Base-by-base conservation (phyloP, 2,888 invertebrate genomes). In the Lobophora halterata region DNA sequence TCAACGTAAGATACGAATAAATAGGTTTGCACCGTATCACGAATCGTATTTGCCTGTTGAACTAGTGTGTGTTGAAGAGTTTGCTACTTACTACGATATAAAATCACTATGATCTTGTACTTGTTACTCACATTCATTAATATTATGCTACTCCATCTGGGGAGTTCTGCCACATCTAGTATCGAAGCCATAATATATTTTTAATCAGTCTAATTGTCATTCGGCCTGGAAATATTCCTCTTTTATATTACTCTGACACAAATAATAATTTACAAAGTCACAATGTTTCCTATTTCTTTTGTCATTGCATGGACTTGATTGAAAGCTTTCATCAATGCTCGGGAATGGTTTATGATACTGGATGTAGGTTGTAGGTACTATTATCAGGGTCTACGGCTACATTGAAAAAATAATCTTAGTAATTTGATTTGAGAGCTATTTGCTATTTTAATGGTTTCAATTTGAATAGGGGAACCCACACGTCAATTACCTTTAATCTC, bases 161-260 rank as follows among this genome's bases (percentile, higher is more conserved):
- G 45, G 57, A 53, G 45, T 52, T 46, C 46, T 44, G 54, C 46
- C 41, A 38, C 44, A 55, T 54, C 36, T 55, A 47, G 53, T 61
- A 34, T 24, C 29, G 64, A 53, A 60, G 61, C 61, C 67, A 79
- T 79, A 80, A 85, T 78, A 63, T 65, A 68, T 64, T 80, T 85
- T 86, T 85, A 86, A 86, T 86, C 80, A 85, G 71, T 61, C 65
- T 70, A 74, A 75, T 81, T 78, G 75, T 77, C 73, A 69, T 73
- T 74, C 66, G 64, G 3, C 16, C 20, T 43, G 23, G 14, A 34
- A 41, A 26, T 31, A 37, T 28, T 20, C 7, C 18, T 6, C 13
- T 9, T 40, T 16, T n/a, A n/a, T n/a, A n/a, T n/a, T 25, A 14
- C 29, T 25, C 33, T 19, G 38, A 24, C 19, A 28, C 13, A 25